Base-by-base conservation (phyloP, 2,888 invertebrate species). In the Ctenicera cuprea region DNA sequence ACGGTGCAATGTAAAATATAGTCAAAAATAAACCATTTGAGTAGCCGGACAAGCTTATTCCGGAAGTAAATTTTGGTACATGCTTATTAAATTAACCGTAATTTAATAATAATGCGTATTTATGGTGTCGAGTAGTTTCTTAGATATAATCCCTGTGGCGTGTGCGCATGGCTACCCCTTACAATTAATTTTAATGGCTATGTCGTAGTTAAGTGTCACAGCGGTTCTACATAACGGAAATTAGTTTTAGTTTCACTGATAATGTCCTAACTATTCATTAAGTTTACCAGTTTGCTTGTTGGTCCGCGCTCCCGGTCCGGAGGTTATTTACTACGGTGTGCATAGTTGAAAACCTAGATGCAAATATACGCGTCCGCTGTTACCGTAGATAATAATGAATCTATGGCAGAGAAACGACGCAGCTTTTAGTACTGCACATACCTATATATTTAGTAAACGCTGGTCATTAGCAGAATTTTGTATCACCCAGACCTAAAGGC, bases 241-340 rank as follows among this genome's bases (percentile, higher is more conserved):
- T 83, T 83, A 82, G 82, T 83, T 83, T 81, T 78, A 81, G 81
- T 81, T 82, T 81, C 80, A 79, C 78, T 79, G 82, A 82, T 82
- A 82, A 80, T 81, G 81, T 77, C 78, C 79, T 79, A 78, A 80
- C 81, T 81, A 81, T 81, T 81, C 82, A 82, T 82, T 82, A 82
- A 82, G 80, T 80, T 82, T 80, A 80, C 80, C 80, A 80, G 82
- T 81, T 81, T 78, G 80, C 79, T 74, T 76, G 77, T 77, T 78
- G 78, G 70, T 76, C 78, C 70, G 66, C 77, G 78, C 78, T 80
- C 70, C 80, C 80, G 81, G 78, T 76, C 78, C 71, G 76, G 71
- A 76, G 81, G 76, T 79, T 81, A 82, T 83, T 81, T 82, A 81
- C 77, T 80, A 69, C 67, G 75, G 75, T 77, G 79, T 79, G 73